phyloP scores from a whole-genome alignment of 2,888 invertebrate genomes.

The Erpobdella octoculata region DNA sequence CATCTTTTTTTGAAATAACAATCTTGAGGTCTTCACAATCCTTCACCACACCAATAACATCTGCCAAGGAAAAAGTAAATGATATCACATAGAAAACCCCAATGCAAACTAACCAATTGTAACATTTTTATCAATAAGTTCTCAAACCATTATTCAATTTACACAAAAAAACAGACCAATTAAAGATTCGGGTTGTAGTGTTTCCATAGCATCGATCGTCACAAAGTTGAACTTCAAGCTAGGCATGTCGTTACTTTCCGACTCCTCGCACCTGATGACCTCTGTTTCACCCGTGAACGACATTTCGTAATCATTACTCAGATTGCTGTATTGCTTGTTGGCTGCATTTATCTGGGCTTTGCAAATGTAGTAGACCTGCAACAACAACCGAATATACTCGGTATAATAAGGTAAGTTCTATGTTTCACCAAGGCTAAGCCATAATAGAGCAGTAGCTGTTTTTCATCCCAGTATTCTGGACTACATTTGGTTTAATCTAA shows the following conservation, averaged over 20 bases:
- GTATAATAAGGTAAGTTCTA: not conserved
- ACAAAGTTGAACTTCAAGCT: conserved; percentile 69
- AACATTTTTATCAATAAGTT: not conserved
- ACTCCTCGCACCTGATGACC: conserved; percentile 52
- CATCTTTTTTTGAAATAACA: conserved; percentile 67
- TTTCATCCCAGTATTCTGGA: not conserved
- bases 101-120: not conserved
- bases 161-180: conserved; percentile 59
- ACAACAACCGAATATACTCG: not conserved
- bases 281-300: conserved; percentile 69
- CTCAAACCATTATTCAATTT: not conserved
- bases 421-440: not conserved
- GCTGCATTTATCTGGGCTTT: conserved; percentile 80
- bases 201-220: conserved; percentile 66
- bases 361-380: conserved; percentile 75
- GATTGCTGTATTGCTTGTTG: conserved; percentile 74
- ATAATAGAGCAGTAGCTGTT: not conserved
- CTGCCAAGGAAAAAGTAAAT: conserved; percentile 57
- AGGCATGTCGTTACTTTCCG: conserved; percentile 62
- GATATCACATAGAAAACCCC: too few relatives aligned
- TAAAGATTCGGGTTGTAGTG: conserved; percentile 61
- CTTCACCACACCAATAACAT: conserved; percentile 82
- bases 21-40: conserved; percentile 64
- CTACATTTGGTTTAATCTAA: too few relatives aligned
- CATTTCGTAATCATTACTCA: conserved; percentile 96